phyloP scores from a whole-genome alignment of 2,797 vertebrate genomes.

The Botia almorhae region DNA sequence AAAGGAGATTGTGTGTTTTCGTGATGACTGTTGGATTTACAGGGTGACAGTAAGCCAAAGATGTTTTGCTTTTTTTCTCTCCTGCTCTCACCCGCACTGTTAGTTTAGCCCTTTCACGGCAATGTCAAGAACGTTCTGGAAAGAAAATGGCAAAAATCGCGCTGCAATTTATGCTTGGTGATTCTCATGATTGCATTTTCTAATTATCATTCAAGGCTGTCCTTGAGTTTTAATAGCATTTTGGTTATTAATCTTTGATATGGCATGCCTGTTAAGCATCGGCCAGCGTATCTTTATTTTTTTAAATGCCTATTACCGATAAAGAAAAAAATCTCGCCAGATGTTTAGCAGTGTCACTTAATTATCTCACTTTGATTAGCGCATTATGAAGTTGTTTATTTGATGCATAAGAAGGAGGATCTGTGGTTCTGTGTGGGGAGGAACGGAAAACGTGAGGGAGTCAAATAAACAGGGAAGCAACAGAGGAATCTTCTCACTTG shows the following conservation, averaged over 20 bases:
- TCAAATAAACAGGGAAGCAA: background rate
- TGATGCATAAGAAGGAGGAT: slow-evolving; percentile 39
- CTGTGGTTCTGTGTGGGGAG: background rate
- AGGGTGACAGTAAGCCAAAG: slow-evolving; percentile 46
- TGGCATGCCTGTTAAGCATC: slow-evolving; percentile 76
- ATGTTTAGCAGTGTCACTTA: slow-evolving; percentile 70
- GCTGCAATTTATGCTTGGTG: slow-evolving; percentile 78
- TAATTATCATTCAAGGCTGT: slow-evolving; percentile 83
- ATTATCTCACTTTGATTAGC: slow-evolving; percentile 70
- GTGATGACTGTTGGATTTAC: slow-evolving; percentile 41
- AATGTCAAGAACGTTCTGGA: slow-evolving; percentile 67
- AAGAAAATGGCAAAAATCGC: slow-evolving; percentile 69
- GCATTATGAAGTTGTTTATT: slow-evolving; percentile 74
- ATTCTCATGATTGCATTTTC: slow-evolving; percentile 83
- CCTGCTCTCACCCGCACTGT: slow-evolving; percentile 22
- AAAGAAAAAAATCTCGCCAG: slow-evolving; percentile 64
- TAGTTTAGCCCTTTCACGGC: slow-evolving; percentile 55
- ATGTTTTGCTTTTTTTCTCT: background rate
- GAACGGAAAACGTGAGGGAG: background rate
- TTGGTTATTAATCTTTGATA: slow-evolving; percentile 84
- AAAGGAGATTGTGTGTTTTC: slow-evolving; percentile 49
- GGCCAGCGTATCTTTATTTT: slow-evolving; percentile 71
- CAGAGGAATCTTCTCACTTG: slow-evolving; percentile 32
- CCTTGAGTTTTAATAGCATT: slow-evolving; percentile 84
- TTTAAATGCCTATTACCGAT: slow-evolving; percentile 72